Base-by-base conservation (phyloP, 2,797 vertebrate genomes). In the Rhynchotus rufescens region DNA sequence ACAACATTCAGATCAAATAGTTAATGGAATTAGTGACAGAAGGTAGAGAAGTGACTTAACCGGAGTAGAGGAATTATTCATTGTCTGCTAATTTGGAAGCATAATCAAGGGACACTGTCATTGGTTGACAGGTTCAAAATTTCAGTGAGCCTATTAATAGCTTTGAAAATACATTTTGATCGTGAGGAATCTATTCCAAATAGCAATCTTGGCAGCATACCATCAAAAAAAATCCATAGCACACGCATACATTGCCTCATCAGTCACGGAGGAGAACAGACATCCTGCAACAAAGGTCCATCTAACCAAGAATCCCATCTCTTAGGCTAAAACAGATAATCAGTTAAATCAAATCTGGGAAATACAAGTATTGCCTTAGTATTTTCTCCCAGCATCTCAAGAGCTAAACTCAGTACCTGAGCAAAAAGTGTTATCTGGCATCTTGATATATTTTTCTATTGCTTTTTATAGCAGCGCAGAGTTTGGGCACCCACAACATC, bases 21-120 rank as follows among this genome's bases (percentile, higher is more conserved):
- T 60, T 57, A 60, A 84, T 60, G 94, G 92, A 90, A 62, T 62
- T 95, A 90, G 34, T 89, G 87, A 94, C 74, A 92, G 82, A 44
- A 89, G 30, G 79, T 93, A 92, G 49, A 93, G 90, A 91, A 54
- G 65, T 69, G 87, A 92, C 85, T 93, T 96, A 91, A 94, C 92
- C 89, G 83, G 87, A 93, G 80, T 92, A 92, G 89, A 85, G 77
- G 62, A 95, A 84, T 93, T 95, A 94, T 86, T 95, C 67, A 69
- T 76, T 11, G 22, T 95, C 89, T 95, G 64, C 87, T 95, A 91
- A 95, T 95, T 96, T 86, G 93, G 74, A 95, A 95, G 87, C 89
- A 89, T 91, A 92, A 93, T 95, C 77, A 90, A 67, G 84, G 93
- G 93, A 95, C 92, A 88, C 77, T 92, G 89, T 90, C 93, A 95